These are phyloP conservation scores for Plagodis dolabraria DNA, from an alignment of 2,888 invertebrate genomes.

Conservation along the genomic window DNA sequence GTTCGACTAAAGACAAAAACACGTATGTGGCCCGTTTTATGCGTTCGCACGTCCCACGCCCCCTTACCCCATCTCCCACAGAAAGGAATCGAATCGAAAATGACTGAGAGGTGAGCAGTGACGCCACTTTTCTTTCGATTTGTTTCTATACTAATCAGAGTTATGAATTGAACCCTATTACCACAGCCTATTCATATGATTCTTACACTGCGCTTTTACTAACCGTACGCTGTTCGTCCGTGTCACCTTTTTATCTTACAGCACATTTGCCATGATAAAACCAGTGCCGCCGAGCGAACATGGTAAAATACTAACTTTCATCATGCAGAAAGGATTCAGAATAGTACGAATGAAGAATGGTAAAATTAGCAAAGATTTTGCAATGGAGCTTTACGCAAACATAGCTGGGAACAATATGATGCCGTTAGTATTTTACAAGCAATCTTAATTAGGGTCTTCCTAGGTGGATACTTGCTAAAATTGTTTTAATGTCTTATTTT, in stretches of 20 bases:
- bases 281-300: slow-evolving; percentile 88
- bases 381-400: slow-evolving; percentile 86
- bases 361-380: slow-evolving; percentile 87
- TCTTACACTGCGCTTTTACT: not conserved
- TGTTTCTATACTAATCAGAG: no score
- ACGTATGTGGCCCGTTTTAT: no score
- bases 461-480: not conserved
- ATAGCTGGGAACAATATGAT: slow-evolving; percentile 84
- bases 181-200: no score
- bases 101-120: no score
- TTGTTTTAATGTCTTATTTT: no score
- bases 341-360: slow-evolving; percentile 91
- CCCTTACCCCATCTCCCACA: no score
- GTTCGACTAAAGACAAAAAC: no score
- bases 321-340: slow-evolving; percentile 86
- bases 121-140: no score
- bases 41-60: no score
- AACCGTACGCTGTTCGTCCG: not conserved
- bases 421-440: slow-evolving; percentile 75
- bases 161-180: no score
- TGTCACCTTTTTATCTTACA: slow-evolving; percentile 46
- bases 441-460: no score
- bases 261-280: slow-evolving; percentile 92
- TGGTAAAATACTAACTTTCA: slow-evolving; percentile 90
- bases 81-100: no score